Evolutionary conservation across 2,797 vertebrate species (phyloP).

Genomic region (Melanotaenia maccullochi): DNA sequence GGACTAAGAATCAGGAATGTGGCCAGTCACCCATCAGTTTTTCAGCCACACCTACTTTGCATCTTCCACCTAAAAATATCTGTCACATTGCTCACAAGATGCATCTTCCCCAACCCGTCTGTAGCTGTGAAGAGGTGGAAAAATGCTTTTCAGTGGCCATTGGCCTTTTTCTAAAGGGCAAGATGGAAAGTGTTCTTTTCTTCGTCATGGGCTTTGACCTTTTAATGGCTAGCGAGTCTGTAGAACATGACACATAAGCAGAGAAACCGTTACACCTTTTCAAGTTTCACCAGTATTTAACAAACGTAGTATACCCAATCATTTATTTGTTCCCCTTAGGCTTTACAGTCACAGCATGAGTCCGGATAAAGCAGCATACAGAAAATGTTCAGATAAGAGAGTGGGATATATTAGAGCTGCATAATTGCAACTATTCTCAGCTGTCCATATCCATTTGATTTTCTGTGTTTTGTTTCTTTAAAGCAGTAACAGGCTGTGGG

Average conservation of each 20-base stretch:
- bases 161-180: constrained; percentile 5
- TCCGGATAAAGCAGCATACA: background rate
- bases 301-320: background rate
- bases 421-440: background rate
- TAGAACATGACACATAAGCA: background rate
- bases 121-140: constrained; percentile 25
- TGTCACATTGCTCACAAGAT: constrained; percentile 39
- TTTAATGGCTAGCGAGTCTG: background rate
- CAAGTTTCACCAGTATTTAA: background rate
- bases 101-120: constrained; percentile 30
- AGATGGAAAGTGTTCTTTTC: constrained; percentile 17
- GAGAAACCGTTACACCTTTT: background rate
- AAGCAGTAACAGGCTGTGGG: background rate
- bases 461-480: background rate
- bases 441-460: background rate
- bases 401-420: background rate
- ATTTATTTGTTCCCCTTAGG: background rate
- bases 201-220: constrained; percentile 12
- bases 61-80: constrained; percentile 14
- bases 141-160: background rate
- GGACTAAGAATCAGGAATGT: constrained; percentile 61
- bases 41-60: constrained; percentile 46
- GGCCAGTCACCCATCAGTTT: constrained; percentile 40
- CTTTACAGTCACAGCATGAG: background rate
- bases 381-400: background rate